Conservation (phyloP, 2,888 invertebrate genomes). For the Gortyna flavago region DNA sequence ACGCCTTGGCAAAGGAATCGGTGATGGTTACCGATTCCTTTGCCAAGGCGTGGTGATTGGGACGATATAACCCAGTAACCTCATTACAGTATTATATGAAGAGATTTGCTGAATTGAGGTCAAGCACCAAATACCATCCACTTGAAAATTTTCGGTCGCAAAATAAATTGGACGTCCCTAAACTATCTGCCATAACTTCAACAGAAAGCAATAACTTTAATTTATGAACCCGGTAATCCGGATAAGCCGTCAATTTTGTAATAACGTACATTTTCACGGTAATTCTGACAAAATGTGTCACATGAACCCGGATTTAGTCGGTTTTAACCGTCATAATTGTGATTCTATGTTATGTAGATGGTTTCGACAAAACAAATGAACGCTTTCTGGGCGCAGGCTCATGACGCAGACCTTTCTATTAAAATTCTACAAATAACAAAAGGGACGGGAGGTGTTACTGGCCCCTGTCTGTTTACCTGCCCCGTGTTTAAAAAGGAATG, state of each 20-base stretch:
- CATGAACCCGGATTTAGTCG: slow-evolving; percentile 62
- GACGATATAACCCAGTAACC: background rate
- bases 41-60: background rate
- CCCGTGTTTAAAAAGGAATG: slow-evolving; percentile 86
- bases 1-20: background rate
- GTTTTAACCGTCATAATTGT: slow-evolving; percentile 68
- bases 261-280: slow-evolving; percentile 56
- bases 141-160: slow-evolving; percentile 37
- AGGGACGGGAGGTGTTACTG: slow-evolving; percentile 80
- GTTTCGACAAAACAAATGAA: slow-evolving; percentile 67
- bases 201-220: slow-evolving; percentile 53
- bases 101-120: slow-evolving; percentile 18
- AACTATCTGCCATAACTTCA: slow-evolving; percentile 43
- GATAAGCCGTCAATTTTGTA: slow-evolving; percentile 56
- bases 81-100: background rate
- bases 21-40: background rate
- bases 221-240: slow-evolving; percentile 47
- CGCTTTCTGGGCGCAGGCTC: slow-evolving; percentile 52
- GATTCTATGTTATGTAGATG: slow-evolving; percentile 62
- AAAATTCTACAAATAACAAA: slow-evolving; percentile 88
- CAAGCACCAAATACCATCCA: slow-evolving; percentile 33
- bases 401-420: slow-evolving; percentile 82
- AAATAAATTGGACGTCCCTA: slow-evolving; percentile 44
- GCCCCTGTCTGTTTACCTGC: slow-evolving; percentile 85
- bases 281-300: slow-evolving; percentile 54